phyloP scores from a whole-genome alignment of 2,888 invertebrate genomes.

The Hetaerina titia region DNA sequence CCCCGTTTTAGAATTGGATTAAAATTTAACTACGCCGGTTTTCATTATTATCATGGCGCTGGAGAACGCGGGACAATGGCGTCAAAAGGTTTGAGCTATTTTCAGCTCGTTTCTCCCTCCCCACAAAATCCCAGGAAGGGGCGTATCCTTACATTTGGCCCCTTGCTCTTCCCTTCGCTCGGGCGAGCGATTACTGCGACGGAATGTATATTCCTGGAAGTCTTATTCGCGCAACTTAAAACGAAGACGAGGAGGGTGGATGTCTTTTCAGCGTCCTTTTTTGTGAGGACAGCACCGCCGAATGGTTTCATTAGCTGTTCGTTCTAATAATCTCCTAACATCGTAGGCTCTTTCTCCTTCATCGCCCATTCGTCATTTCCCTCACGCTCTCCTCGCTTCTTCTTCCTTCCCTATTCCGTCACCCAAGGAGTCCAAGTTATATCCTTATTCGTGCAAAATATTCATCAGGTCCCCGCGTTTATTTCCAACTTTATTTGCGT shows the following conservation, averaged over 20 bases:
- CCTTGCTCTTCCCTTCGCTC: background rate
- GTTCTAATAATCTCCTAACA: background rate
- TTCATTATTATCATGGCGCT: background rate
- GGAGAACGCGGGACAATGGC: background rate
- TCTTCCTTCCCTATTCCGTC: background rate
- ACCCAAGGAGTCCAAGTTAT: too few species aligned
- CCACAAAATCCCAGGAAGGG: background rate
- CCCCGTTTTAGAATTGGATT: background rate
- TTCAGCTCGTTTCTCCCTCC: background rate
- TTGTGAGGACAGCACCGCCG: background rate
- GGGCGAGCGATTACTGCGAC: background rate
- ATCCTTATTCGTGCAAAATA: too few species aligned
- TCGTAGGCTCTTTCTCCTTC: background rate
- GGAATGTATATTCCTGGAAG: conserved; percentile 16
- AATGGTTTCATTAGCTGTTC: background rate
- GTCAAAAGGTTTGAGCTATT: background rate
- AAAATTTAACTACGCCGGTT: background rate
- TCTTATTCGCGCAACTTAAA: background rate
- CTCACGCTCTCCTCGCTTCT: background rate
- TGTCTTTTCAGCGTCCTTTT: background rate
- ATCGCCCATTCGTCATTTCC: background rate
- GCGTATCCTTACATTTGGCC: background rate
- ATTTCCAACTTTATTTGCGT: too few species aligned
- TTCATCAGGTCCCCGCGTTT: too few species aligned
- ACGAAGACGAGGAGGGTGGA: background rate